Conservation (phyloP, 92 coral and sea anemone genomes). For the Zoanthus solanderi region DNA sequence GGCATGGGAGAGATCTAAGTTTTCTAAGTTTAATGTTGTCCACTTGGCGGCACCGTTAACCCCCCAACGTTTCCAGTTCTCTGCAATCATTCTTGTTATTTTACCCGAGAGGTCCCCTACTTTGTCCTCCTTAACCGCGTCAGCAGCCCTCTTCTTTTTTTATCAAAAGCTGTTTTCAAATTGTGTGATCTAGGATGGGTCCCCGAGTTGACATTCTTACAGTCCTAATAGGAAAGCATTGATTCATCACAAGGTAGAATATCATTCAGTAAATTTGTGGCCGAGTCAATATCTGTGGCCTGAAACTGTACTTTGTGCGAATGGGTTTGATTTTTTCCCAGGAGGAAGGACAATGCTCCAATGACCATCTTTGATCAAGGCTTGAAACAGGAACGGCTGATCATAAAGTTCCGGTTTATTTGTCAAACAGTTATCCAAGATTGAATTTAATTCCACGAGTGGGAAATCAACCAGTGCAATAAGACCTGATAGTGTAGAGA, state of each 20-base stretch:
- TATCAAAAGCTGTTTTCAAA: conserved; percentile 27
- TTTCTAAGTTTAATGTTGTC: conserved; percentile 52
- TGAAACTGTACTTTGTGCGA: conserved; percentile 38
- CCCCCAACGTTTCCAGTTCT: conserved; percentile 43
- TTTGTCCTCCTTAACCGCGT: conserved; percentile 12
- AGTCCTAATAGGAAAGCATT: conserved; percentile 34
- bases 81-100: conserved; percentile 29
- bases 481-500: conserved; percentile 19
- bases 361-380: conserved; percentile 41
- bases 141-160: conserved; percentile 37
- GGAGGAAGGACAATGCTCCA: conserved; percentile 37
- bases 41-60: conserved; percentile 35
- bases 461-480: conserved; percentile 50
- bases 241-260: conserved; percentile 27
- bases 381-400: conserved; percentile 24
- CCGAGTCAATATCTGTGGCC: conserved; percentile 39
- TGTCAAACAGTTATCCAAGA: conserved; percentile 59
- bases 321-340: background rate
- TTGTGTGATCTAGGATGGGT: conserved; percentile 34
- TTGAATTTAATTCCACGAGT: conserved; percentile 39
- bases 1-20: conserved; percentile 31
- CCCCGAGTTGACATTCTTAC: conserved; percentile 35
- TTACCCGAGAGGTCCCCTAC: conserved; percentile 14
- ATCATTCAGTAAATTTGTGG: conserved; percentile 18
- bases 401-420: conserved; percentile 43